Percentiles rank a stretch among this genome's conserved stretches.
Evolutionary conservation across 2,888 invertebrate genomes (phyloP).

Genomic region (Acrocyrtus sp.): DNA sequence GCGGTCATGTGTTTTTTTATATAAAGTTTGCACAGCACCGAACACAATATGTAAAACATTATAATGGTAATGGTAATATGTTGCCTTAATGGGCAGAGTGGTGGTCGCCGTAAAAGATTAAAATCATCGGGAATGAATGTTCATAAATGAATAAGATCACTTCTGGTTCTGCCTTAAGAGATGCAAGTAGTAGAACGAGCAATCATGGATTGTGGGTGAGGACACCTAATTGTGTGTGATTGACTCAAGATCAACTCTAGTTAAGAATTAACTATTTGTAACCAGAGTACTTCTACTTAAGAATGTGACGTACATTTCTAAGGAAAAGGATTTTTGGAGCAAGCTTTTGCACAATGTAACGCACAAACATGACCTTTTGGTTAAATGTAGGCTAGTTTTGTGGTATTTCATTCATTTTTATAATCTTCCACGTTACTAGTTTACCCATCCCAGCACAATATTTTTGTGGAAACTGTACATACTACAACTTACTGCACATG

Average conservation of each 20-base stretch:
- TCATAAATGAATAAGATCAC: not conserved
- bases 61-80: not conserved
- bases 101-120: not conserved
- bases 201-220: conserved; percentile 28
- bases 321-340: no score
- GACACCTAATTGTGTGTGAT: conserved; percentile 4
- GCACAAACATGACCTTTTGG: not conserved
- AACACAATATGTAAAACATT: not conserved
- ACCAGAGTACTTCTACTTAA: no score
- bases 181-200: not conserved
- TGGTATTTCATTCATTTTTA: not conserved
- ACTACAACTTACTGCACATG: no score
- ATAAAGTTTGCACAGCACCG: not conserved
- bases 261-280: no score
- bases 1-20: not conserved
- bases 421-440: no score
- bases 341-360: not conserved
- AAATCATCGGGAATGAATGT: no score
- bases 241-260: not conserved
- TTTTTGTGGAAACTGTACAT: no score
- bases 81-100: no score
- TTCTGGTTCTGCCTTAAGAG: not conserved
- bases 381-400: not conserved
- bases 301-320: no score
- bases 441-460: no score